A percentile compares a stretch with the other conserved stretches of the same genome.
phyloP scores from a whole-genome alignment of 2,888 invertebrate genomes.

The Lymantria monacha region DNA sequence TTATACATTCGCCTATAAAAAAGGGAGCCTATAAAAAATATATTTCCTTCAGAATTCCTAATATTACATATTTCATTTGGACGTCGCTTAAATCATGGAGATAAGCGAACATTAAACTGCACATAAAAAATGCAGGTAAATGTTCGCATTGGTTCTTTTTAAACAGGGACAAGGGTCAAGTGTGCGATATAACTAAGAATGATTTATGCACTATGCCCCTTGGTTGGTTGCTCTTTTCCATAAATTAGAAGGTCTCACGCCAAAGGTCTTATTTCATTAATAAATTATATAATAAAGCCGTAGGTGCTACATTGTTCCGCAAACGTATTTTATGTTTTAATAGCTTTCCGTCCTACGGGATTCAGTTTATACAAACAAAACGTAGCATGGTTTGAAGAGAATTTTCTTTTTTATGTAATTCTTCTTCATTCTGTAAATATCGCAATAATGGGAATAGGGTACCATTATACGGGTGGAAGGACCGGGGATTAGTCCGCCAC shows the following conservation, averaged over 20 bases:
- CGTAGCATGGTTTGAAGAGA: too few relatives aligned
- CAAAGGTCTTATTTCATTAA: constrained; percentile 42
- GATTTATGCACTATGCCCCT: constrained; percentile 28
- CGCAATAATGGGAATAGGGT: too few relatives aligned
- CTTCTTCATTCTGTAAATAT: too few relatives aligned
- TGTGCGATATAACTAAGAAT: neutral
- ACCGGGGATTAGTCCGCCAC: too few relatives aligned
- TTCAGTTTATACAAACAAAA: neutral
- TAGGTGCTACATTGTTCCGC: constrained; percentile 14
- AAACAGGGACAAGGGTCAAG: neutral
- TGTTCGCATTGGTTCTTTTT: neutral
- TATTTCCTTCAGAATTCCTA: too few relatives aligned
- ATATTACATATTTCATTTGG: too few relatives aligned
- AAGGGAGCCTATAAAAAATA: too few relatives aligned
- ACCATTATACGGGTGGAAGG: too few relatives aligned
- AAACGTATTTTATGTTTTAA: constrained; percentile 9
- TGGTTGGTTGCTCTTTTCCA: constrained; percentile 32
- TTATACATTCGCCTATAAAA: too few relatives aligned
- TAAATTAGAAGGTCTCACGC: constrained; percentile 45
- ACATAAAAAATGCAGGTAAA: neutral
- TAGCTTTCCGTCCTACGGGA: neutral
- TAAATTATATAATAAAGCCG: constrained; percentile 29
- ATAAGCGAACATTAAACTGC: neutral
- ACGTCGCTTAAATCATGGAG: neutral
- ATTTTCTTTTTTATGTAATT: too few relatives aligned